phyloP scores from a whole-genome alignment of 1,140 invertebrate genomes.

The Littorina saxatilis region DNA sequence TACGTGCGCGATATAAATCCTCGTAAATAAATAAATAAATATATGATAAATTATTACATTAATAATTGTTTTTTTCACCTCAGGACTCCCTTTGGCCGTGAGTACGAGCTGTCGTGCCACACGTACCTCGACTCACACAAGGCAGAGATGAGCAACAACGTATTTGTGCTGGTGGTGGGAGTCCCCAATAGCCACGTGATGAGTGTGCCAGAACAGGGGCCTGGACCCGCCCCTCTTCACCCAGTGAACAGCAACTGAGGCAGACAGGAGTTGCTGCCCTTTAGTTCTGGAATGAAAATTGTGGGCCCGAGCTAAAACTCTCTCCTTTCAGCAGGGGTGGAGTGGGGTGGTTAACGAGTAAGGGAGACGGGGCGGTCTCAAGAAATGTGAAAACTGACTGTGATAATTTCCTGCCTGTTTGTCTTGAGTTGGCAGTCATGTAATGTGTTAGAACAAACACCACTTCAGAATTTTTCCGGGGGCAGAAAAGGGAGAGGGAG shows the following conservation, averaged over 20 bases:
- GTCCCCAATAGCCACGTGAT: constrained; percentile 63
- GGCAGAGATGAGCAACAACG: constrained; percentile 72
- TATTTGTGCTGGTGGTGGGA: constrained; percentile 68
- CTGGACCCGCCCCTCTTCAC: background rate
- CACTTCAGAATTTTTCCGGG: no score
- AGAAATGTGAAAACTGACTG: no score
- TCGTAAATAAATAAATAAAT: no score
- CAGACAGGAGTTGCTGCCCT: background rate
- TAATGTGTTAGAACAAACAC: no score
- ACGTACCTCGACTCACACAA: constrained; percentile 72
- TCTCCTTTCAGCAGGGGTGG: background rate
- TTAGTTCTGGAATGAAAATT: background rate
- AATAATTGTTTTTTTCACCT: background rate
- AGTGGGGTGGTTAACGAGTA: background rate
- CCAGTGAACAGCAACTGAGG: constrained; percentile 1
- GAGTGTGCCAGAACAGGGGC: constrained; percentile 44
- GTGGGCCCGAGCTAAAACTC: no score
- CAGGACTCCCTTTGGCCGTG: constrained; percentile 67
- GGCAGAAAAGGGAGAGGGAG: no score
- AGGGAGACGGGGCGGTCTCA: background rate
- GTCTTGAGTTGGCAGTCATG: no score
- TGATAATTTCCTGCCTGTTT: no score
- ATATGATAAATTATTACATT: no score
- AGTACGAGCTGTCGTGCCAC: constrained; percentile 71
- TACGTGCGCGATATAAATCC: no score